Percentiles rank a stretch among this genome's conserved stretches.
These are phyloP conservation scores for Mamestra brassicae DNA, from an alignment of 2,888 invertebrate species.

Conservation along the genomic window DNA sequence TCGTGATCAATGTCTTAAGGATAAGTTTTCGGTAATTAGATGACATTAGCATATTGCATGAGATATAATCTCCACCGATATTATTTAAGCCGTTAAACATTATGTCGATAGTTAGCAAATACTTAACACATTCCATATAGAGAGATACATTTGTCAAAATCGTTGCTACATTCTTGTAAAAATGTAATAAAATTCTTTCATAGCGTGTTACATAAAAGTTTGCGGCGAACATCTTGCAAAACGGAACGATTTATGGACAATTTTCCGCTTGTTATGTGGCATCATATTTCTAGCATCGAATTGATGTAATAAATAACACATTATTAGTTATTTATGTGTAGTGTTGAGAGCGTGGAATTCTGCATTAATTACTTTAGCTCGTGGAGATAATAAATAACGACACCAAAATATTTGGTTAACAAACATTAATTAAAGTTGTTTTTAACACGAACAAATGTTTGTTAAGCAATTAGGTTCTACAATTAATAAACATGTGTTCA, in stretches of 20 bases:
- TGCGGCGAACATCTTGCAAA: slow-evolving; percentile 38
- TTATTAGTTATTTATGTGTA: slow-evolving; percentile 43
- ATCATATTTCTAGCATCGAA: slow-evolving; percentile 39
- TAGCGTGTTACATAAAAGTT: slow-evolving; percentile 40
- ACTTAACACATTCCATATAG: slow-evolving; percentile 54
- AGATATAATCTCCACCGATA: slow-evolving; percentile 65
- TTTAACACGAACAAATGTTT: slow-evolving; percentile 12
- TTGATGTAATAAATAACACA: slow-evolving; percentile 43
- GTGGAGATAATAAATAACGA: slow-evolving; percentile 27
- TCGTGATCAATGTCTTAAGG: slow-evolving; percentile 87
- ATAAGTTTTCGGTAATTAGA: slow-evolving; percentile 87
- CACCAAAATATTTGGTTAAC: slow-evolving; percentile 27
- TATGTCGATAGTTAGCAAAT: slow-evolving; percentile 59
- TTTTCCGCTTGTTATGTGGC: slow-evolving; percentile 46
- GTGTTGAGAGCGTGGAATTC: slow-evolving; percentile 24
- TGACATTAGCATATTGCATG: slow-evolving; percentile 85
- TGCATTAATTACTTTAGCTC: slow-evolving; percentile 27
- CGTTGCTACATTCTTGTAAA: slow-evolving; percentile 53
- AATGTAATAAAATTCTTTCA: slow-evolving; percentile 52
- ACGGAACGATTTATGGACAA: slow-evolving; percentile 45
- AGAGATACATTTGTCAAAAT: slow-evolving; percentile 59
- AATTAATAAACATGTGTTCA: slow-evolving; percentile 17
- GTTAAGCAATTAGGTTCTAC: not conserved
- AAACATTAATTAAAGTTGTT: slow-evolving; percentile 12
- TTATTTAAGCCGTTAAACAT: slow-evolving; percentile 58